phyloP scores from a whole-genome alignment of 1,140 invertebrate species.

The Brachionus rotundiformis region DNA sequence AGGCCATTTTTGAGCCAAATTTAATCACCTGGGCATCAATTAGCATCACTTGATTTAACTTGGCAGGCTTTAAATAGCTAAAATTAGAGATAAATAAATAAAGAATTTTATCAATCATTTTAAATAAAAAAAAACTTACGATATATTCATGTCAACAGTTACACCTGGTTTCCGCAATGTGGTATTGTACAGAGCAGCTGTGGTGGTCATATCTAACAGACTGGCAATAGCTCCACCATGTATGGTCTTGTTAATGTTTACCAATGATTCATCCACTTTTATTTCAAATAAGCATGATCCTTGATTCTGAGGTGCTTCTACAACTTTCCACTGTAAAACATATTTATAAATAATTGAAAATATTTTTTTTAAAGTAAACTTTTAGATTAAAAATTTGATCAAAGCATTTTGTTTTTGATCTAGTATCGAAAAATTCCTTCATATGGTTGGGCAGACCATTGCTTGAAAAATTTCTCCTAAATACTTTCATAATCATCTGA shows the following conservation, averaged over 20 bases:
- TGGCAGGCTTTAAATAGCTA: slow-evolving; percentile 41
- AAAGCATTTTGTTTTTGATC: background rate
- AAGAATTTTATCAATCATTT: too few relatives aligned
- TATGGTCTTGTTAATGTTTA: slow-evolving; percentile 33
- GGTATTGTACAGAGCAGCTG: slow-evolving; percentile 33
- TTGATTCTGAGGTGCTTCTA: slow-evolving; percentile 9
- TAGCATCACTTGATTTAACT: slow-evolving; percentile 6
- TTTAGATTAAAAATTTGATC: slow-evolving; percentile 33
- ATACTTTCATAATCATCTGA: background rate
- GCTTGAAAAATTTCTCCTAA: background rate
- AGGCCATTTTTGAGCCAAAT: slow-evolving; percentile 24
- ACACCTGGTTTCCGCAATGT: slow-evolving; percentile 6
- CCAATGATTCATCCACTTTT: slow-evolving; percentile 12
- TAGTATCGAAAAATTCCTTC: slow-evolving; percentile 31
- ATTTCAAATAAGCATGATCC: slow-evolving; percentile 41
- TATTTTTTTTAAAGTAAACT: background rate
- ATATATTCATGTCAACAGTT: slow-evolving; percentile 40
- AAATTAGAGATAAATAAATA: background rate
- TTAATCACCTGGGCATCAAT: slow-evolving; percentile 38
- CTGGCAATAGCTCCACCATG: slow-evolving; percentile 41
- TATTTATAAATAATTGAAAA: background rate
- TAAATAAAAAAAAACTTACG: too few relatives aligned
- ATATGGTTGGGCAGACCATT: background rate
- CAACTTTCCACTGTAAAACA: slow-evolving; percentile 36
- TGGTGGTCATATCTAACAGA: slow-evolving; percentile 19